Percentiles rank a stretch among this genome's conserved stretches.
Conservation (phyloP, 2,113 vertebrate species). For the Litocranius walleri region DNA sequence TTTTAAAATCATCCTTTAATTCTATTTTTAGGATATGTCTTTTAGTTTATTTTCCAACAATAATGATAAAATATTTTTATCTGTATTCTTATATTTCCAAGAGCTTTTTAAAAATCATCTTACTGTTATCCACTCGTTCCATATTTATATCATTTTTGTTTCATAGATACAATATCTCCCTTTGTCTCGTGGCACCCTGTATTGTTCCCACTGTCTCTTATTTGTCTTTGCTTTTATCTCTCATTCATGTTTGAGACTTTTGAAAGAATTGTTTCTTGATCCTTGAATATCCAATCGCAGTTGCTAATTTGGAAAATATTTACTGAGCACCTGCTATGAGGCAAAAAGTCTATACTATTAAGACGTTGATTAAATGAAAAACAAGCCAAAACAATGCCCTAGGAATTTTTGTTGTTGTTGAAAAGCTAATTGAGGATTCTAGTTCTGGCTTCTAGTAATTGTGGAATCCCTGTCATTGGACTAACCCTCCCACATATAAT, state of each 20-base stretch:
- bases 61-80: background rate
- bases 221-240: background rate
- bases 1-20: background rate
- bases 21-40: background rate
- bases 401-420: background rate
- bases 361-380: background rate
- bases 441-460: background rate
- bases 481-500: background rate
- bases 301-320: background rate
- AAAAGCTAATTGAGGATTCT: background rate
- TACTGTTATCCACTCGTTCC: background rate
- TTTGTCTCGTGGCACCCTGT: background rate
- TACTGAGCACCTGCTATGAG: background rate
- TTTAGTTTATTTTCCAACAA: background rate
- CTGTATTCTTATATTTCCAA: background rate
- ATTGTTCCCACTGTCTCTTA: background rate
- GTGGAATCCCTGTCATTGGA: background rate
- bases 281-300: background rate
- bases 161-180: background rate
- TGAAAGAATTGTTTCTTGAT: background rate
- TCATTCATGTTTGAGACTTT: background rate
- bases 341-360: background rate
- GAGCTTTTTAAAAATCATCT: background rate
- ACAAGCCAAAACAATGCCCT: background rate
- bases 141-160: background rate